Percentiles rank a stretch among this genome's conserved stretches.
Evolutionary conservation across 2,113 vertebrate species (phyloP).

Genomic region (Thunnus maccoyii): DNA sequence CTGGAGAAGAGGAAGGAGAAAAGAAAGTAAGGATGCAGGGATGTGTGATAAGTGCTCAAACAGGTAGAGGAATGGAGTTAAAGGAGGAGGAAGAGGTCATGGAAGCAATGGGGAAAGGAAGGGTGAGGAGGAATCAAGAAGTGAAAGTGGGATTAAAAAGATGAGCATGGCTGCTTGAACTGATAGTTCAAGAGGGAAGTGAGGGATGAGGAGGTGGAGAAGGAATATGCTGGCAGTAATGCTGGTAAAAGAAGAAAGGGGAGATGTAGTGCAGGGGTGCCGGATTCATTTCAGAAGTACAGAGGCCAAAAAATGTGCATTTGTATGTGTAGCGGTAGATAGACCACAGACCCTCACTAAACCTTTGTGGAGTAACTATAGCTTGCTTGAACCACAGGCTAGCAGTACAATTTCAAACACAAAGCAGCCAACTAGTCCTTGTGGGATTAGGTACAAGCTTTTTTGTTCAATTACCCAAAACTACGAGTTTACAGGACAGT

Average conservation of each 20-base stretch:
- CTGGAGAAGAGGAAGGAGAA: background rate
- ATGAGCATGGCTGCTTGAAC: slow-evolving; percentile 17
- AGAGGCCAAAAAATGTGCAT: no score
- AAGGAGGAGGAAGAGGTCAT: background rate
- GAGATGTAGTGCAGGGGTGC: background rate
- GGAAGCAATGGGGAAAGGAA: background rate
- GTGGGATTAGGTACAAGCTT: no score
- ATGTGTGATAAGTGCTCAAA: slow-evolving; percentile 13
- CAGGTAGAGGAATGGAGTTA: background rate
- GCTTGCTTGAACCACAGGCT: no score
- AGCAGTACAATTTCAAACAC: no score
- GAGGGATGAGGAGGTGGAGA: slow-evolving; percentile 31
- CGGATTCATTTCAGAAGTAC: no score
- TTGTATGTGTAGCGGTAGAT: no score
- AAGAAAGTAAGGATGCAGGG: background rate
- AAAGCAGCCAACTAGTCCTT: no score
- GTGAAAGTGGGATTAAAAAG: slow-evolving; percentile 26
- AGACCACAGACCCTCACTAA: no score
- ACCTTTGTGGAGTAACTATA: no score
- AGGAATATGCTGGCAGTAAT: slow-evolving; percentile 26
- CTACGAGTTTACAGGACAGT: no score
- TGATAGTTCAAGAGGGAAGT: slow-evolving; percentile 34
- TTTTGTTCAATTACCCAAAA: no score
- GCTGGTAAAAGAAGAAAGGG: slow-evolving; percentile 38
- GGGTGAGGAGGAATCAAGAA: background rate